phyloP scores from a whole-genome alignment of 2,113 vertebrate genomes.

The Lontra canadensis region DNA sequence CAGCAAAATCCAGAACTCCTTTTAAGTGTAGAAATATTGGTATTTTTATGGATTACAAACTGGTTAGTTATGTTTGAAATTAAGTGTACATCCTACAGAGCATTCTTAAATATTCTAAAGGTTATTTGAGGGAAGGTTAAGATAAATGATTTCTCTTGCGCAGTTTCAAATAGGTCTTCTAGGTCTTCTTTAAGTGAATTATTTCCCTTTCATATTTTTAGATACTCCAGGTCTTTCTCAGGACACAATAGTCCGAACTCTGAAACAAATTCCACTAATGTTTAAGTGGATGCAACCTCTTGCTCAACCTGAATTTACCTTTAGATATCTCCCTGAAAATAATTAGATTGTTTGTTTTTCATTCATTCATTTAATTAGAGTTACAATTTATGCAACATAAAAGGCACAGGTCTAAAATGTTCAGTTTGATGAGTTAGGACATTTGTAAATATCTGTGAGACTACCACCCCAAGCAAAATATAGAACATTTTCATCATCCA shows the following conservation, averaged over 20 bases:
- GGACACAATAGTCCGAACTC: not conserved
- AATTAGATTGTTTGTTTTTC: not conserved
- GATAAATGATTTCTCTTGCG: not conserved
- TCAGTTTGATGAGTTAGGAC: not conserved
- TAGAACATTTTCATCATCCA: not conserved
- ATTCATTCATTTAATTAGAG: not conserved
- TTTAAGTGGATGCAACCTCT: not conserved
- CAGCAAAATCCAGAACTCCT: slow-evolving; percentile 8
- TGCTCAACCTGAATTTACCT: not conserved
- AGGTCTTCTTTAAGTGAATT: slow-evolving; percentile 22
- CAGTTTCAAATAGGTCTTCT: not conserved
- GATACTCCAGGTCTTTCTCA: not conserved
- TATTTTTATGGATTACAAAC: not conserved
- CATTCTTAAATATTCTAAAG: slow-evolving; percentile 12
- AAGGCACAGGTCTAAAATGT: not conserved
- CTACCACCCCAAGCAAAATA: not conserved
- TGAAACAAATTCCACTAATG: not conserved
- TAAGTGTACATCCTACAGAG: not conserved
- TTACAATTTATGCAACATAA: not conserved
- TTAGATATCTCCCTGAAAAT: not conserved
- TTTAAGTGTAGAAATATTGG: not conserved
- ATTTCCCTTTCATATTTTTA: slow-evolving; percentile 16
- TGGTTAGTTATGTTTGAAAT: slow-evolving; percentile 29
- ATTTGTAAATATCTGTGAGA: not conserved
- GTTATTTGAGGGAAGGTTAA: not conserved